phyloP scores from a whole-genome alignment of 2,888 invertebrate genomes.

The Chrysomela aeneicollis region DNA sequence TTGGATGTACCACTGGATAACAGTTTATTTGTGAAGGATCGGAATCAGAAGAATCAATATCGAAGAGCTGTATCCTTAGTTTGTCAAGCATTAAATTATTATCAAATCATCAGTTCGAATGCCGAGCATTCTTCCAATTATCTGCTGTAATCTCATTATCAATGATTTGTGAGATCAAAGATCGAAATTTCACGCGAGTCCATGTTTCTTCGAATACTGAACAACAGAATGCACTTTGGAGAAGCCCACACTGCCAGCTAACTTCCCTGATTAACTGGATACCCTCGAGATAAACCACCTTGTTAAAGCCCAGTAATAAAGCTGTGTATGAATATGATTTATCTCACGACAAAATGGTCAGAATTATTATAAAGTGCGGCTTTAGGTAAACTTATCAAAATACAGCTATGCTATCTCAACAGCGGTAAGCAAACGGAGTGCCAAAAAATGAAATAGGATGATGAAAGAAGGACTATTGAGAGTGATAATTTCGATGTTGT shows the following conservation, averaged over 20 bases:
- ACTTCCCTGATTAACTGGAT: slow-evolving; percentile 15
- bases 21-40: too few relatives aligned
- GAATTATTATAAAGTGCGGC: slow-evolving; percentile 31
- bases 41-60: too few relatives aligned
- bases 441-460: slow-evolving; percentile 25
- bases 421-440: slow-evolving; percentile 26
- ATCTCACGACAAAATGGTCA: slow-evolving; percentile 26
- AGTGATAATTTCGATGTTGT: slow-evolving; percentile 1
- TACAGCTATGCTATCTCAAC: slow-evolving; percentile 38
- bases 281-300: slow-evolving; percentile 11
- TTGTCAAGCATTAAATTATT: too few relatives aligned
- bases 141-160: not conserved
- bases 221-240: slow-evolving; percentile 3
- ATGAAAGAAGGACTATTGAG: slow-evolving; percentile 9
- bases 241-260: slow-evolving; percentile 4
- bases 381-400: slow-evolving; percentile 40
- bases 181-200: not conserved
- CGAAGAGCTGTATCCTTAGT: too few relatives aligned
- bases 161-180: not conserved
- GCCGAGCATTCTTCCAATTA: not conserved
- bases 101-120: too few relatives aligned
- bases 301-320: slow-evolving; percentile 31
- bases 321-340: slow-evolving; percentile 29
- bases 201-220: not conserved
- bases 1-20: too few relatives aligned